Conservation (phyloP, 2,888 invertebrate species). For the Habrosyne pyritoides region DNA sequence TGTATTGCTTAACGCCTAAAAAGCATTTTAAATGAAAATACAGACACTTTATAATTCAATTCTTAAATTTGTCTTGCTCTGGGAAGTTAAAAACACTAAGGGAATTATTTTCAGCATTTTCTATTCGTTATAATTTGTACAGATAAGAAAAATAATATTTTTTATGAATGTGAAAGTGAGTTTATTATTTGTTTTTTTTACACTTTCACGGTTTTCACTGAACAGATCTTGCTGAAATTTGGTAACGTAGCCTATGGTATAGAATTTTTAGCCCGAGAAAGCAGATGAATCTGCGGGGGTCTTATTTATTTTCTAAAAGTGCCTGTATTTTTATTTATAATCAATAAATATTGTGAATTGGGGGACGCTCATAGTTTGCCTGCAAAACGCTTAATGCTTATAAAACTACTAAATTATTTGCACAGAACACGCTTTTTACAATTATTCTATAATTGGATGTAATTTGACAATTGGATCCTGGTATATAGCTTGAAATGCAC, state of each 20-base stretch:
- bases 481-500: not conserved
- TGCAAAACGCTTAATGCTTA: constrained; percentile 15
- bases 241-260: no score
- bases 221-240: no score
- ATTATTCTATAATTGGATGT: not conserved
- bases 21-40: not conserved
- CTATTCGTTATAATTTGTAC: no score
- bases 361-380: constrained; percentile 34
- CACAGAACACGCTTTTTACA: not conserved
- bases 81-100: no score
- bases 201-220: no score
- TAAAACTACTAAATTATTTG: constrained; percentile 7
- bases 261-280: no score
- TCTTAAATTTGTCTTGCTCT: no score
- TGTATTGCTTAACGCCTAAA: not conserved
- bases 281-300: no score
- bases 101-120: no score
- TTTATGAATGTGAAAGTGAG: no score
- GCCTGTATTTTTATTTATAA: not conserved
- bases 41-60: not conserved
- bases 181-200: no score
- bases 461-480: not conserved
- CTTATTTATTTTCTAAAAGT: not conserved
- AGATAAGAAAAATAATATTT: no score
- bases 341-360: constrained; percentile 9